Conservation (phyloP, 2,888 invertebrate genomes). For the Calameuta idolon region DNA sequence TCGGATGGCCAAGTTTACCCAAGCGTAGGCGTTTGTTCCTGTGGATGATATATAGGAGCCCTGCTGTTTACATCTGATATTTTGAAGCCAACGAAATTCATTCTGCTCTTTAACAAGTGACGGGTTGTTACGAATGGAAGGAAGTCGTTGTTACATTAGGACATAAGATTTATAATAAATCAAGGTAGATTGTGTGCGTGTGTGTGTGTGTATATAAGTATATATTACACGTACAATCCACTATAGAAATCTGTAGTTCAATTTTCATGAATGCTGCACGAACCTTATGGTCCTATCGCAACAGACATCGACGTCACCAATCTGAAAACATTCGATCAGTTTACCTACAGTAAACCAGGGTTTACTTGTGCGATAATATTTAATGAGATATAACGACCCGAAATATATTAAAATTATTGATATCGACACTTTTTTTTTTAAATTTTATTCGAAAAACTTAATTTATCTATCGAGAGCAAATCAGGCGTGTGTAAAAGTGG, state of each 20-base stretch:
- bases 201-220: not conserved
- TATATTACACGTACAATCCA: not conserved
- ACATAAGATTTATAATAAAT: not conserved
- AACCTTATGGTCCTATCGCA: not conserved
- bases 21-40: not conserved
- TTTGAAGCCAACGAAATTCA: not conserved
- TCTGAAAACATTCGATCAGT: not conserved
- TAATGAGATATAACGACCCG: not conserved
- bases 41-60: not conserved
- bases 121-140: not conserved
- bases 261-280: not conserved
- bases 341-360: not conserved
- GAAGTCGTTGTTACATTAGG: not conserved
- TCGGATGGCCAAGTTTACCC: not conserved
- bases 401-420: not conserved
- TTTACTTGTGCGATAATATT: not conserved
- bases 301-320: not conserved
- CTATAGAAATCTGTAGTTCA: not conserved
- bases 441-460: not conserved
- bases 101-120: not conserved
- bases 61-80: not conserved
- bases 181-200: not conserved
- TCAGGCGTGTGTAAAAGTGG: not conserved
- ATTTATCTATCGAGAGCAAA: not conserved
- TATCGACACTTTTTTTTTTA: not conserved